Evolutionary conservation across 2,797 vertebrate genomes (phyloP).

Genomic region (Ara ararauna): DNA sequence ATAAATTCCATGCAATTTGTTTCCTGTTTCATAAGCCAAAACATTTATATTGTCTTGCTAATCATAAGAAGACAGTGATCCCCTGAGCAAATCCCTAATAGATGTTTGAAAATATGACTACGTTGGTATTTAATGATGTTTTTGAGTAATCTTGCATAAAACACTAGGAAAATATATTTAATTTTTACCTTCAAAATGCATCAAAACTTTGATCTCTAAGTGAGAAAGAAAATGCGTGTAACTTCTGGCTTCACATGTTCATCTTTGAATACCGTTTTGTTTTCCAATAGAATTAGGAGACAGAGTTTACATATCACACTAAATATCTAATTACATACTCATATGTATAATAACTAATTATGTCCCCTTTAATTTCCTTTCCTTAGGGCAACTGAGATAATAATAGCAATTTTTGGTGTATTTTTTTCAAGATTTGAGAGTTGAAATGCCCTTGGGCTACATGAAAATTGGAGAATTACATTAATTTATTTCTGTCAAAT

Average conservation of each 20-base stretch:
- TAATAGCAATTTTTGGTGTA: neutral
- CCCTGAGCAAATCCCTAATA: neutral
- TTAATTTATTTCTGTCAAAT: conserved; percentile 26
- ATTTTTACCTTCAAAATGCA: neutral
- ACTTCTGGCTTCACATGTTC: neutral
- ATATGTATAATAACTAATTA: conserved; percentile 51
- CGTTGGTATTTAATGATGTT: neutral
- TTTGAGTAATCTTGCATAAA: neutral
- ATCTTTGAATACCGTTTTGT: neutral
- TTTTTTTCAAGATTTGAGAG: conserved; percentile 13
- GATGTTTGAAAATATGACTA: neutral
- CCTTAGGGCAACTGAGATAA: neutral
- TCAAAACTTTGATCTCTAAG: neutral
- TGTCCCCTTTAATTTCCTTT: conserved; percentile 3
- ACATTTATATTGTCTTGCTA: neutral
- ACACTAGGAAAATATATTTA: neutral
- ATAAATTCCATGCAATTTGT: neutral
- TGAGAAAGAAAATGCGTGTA: neutral
- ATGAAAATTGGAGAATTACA: neutral
- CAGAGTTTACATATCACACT: conserved; percentile 17
- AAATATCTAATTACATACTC: conserved; percentile 53
- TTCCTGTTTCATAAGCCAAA: conserved; percentile 1
- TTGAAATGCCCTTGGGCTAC: neutral
- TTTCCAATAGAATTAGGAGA: neutral
- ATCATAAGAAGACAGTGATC: neutral